Conservation (phyloP, 2,797 vertebrate species). For the Platalea minor region DNA sequence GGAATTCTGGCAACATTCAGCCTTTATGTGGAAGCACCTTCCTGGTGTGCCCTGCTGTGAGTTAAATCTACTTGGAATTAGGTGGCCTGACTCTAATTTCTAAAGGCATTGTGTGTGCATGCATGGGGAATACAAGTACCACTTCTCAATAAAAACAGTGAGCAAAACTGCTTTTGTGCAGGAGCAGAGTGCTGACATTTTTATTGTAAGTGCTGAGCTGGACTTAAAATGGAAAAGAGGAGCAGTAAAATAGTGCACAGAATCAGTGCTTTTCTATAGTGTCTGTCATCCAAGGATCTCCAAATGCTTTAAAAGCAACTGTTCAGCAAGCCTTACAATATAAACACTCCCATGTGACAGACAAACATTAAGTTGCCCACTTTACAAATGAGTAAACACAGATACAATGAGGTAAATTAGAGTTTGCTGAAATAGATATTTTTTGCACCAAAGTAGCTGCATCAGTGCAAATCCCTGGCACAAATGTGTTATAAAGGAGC, state of each 20-base stretch:
- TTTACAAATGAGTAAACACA: conserved; percentile 1
- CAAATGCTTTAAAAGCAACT: neutral
- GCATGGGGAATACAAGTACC: neutral
- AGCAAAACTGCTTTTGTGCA: neutral
- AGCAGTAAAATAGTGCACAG: neutral
- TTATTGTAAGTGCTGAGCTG: neutral
- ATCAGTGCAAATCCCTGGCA: neutral
- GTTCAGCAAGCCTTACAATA: neutral
- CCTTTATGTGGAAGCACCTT: neutral
- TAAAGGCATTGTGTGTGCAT: neutral
- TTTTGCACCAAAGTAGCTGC: neutral
- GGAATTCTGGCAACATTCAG: neutral
- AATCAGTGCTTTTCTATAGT: neutral
- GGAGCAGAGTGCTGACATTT: neutral
- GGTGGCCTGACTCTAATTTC: conserved; percentile 3
- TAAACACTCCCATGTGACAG: neutral
- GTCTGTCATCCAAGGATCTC: neutral
- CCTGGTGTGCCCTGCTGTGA: neutral
- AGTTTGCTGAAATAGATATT: neutral
- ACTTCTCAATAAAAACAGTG: neutral
- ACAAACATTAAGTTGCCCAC: neutral
- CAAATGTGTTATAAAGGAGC: neutral
- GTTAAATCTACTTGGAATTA: neutral
- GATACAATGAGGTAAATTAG: neutral
- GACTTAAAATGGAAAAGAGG: neutral